Conservation (phyloP, 2,797 vertebrate species). For the Peromyscus eremicus region DNA sequence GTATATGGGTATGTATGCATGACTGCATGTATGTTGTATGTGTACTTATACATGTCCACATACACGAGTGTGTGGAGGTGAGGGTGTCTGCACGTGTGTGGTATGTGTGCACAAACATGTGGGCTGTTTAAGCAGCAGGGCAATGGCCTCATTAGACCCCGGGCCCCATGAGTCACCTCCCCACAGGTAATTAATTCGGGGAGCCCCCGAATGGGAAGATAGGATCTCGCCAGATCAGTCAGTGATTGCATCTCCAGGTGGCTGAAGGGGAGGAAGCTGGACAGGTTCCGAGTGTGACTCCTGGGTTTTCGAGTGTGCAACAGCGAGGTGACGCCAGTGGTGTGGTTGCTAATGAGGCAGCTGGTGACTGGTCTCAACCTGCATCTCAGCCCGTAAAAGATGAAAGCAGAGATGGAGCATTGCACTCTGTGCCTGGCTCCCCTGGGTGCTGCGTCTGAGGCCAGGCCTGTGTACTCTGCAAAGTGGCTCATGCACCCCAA, state of each 20-base stretch:
- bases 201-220: not conserved
- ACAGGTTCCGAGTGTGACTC: constrained; percentile 65
- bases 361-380: constrained; percentile 34
- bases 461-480: accelerated
- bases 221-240: constrained; percentile 22
- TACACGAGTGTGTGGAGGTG: not conserved
- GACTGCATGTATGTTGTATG: too few species aligned
- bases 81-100: not conserved
- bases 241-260: constrained; percentile 71
- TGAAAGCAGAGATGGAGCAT: not conserved
- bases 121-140: not conserved
- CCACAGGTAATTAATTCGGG: not conserved
- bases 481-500: accelerated
- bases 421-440: not conserved
- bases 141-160: not conserved
- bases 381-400: not conserved
- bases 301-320: not conserved
- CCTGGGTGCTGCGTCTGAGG: accelerated
- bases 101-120: not conserved
- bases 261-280: constrained; percentile 76
- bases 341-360: constrained; percentile 60
- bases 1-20: too few species aligned
- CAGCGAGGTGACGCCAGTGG: not conserved
- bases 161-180: constrained; percentile 61
- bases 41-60: not conserved